These are phyloP conservation scores for Hydrolagus colliei DNA, from an alignment of 2,797 vertebrate genomes.

Conservation along the genomic window DNA sequence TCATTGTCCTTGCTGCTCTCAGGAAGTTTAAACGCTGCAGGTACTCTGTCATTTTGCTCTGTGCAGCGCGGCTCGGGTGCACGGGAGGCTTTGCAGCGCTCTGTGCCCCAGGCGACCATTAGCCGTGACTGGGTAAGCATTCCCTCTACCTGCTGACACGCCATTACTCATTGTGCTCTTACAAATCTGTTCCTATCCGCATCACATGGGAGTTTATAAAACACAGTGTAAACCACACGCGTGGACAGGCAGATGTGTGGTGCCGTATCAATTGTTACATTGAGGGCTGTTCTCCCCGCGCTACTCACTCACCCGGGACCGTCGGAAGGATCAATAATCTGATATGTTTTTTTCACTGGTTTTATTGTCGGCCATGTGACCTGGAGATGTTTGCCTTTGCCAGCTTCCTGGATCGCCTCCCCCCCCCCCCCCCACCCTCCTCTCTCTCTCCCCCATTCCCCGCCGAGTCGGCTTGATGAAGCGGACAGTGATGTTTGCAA, in stretches of 20 bases:
- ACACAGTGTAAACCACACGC: not conserved
- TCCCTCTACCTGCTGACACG: conserved; percentile 31
- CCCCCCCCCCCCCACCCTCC: not conserved
- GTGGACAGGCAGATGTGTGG: not conserved
- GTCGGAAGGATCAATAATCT: too few species aligned
- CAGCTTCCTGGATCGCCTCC: not conserved
- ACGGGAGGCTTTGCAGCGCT: conserved; percentile 7
- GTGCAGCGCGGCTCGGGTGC: not conserved
- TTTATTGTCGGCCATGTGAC: not conserved
- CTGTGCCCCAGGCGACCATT: conserved; percentile 23
- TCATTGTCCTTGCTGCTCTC: not conserved
- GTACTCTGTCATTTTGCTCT: not conserved
- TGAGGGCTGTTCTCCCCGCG: too few species aligned
- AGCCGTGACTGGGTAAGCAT: conserved; percentile 19
- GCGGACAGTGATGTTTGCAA: not conserved
- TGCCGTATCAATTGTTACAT: not conserved
- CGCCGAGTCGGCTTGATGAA: not conserved
- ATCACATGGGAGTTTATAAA: not conserved
- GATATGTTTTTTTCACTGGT: not conserved
- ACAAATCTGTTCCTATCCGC: conserved; percentile 6
- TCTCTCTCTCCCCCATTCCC: not conserved
- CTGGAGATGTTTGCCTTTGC: not conserved
- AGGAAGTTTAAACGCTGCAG: not conserved
- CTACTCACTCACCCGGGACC: not conserved
- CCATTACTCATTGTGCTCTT: conserved; percentile 30